Conservation (phyloP, 2,797 vertebrate species). For the Typhlichthys subterraneus region DNA sequence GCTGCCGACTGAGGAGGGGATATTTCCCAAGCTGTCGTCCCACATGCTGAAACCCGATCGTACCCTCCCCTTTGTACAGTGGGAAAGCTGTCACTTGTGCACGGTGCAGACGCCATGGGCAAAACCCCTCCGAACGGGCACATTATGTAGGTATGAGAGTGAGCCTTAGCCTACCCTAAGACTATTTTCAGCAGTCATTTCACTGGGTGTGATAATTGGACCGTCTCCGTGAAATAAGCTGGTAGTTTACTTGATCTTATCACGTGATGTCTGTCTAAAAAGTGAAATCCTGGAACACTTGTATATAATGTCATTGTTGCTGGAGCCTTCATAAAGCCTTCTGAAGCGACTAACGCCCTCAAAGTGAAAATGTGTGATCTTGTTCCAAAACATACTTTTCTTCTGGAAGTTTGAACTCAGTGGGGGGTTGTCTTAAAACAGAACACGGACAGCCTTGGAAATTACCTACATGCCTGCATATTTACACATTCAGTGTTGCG, state of each 20-base stretch:
- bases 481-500: constrained; percentile 55
- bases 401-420: constrained; percentile 47
- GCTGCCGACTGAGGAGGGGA: constrained; percentile 78
- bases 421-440: constrained; percentile 15
- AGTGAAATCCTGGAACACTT: constrained; percentile 52
- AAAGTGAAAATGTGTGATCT: constrained; percentile 51
- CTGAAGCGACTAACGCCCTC: constrained; percentile 51
- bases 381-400: constrained; percentile 45
- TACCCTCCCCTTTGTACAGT: constrained; percentile 46
- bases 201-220: constrained; percentile 34
- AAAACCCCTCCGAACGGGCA: constrained; percentile 21
- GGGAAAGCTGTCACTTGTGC: constrained; percentile 61
- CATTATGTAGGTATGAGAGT: constrained; percentile 9
- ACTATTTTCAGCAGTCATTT: constrained; percentile 45
- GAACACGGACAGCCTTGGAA: constrained; percentile 18
- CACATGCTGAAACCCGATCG: constrained; percentile 70
- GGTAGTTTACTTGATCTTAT: constrained; percentile 31
- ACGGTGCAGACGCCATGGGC: constrained; percentile 29
- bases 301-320: constrained; percentile 59
- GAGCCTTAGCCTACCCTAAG: constrained; percentile 20
- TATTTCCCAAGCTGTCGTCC: constrained; percentile 67
- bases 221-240: constrained; percentile 45
- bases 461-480: constrained; percentile 26
- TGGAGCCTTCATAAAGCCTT: constrained; percentile 50
- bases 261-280: constrained; percentile 49